Percentiles rank a stretch among this genome's conserved stretches.
These are phyloP conservation scores for Illadopsis cleaveri DNA, from an alignment of 2,113 vertebrate genomes.

Conservation along the genomic window DNA sequence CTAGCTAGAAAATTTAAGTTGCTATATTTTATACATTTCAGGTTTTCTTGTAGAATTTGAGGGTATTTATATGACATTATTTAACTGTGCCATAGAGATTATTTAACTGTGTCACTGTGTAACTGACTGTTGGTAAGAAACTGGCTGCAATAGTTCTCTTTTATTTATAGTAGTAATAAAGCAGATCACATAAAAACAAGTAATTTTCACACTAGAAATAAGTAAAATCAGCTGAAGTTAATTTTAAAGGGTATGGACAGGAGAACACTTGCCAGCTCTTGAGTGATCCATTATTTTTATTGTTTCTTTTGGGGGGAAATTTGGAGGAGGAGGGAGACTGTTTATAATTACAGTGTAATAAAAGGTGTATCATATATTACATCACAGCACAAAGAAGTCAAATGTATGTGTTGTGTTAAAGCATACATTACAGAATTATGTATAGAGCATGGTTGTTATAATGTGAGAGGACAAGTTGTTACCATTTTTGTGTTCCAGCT, in stretches of 20 bases:
- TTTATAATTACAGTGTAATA: neutral
- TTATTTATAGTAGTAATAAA: slow-evolving; percentile 34
- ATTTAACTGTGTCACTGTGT: neutral
- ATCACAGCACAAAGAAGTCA: neutral
- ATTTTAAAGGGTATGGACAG: neutral
- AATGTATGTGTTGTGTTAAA: neutral
- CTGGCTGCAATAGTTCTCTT: neutral
- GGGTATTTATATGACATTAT: neutral
- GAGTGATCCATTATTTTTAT: neutral
- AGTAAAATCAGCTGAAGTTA: slow-evolving; percentile 24
- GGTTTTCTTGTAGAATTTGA: neutral
- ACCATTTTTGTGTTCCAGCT: neutral
- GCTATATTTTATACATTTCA: neutral
- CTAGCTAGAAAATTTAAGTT: neutral
- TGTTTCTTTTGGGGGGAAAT: neutral
- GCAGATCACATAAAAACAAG: slow-evolving; percentile 10
- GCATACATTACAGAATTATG: neutral
- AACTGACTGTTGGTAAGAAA: neutral
- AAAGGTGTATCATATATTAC: neutral
- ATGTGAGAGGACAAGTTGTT: neutral
- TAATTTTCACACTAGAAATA: slow-evolving; percentile 32
- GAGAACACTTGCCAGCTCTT: neutral
- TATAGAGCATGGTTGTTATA: neutral
- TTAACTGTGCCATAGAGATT: neutral
- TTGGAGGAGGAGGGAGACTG: neutral